Conservation (phyloP, 1,140 invertebrate species). For the Scaptomyza graminum region DNA sequence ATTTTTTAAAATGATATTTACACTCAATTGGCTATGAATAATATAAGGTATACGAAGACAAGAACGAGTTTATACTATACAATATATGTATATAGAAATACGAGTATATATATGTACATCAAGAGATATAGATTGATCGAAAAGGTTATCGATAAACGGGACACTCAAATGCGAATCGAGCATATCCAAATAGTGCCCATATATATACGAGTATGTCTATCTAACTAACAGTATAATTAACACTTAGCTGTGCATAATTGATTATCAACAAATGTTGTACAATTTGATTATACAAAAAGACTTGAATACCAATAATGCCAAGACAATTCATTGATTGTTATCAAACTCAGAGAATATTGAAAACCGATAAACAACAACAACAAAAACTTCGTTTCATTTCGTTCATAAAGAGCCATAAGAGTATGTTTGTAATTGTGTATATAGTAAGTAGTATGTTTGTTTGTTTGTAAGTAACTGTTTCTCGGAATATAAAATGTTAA, state of each 20-base stretch:
- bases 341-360: constrained; percentile 1
- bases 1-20: constrained; percentile 44
- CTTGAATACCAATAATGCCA: constrained; percentile 27
- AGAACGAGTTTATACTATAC: constrained; percentile 24
- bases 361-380: background rate
- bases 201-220: constrained; percentile 7
- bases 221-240: constrained; percentile 24
- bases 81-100: constrained; percentile 21
- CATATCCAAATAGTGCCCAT: background rate
- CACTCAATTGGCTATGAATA: constrained; percentile 46
- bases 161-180: background rate
- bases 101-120: constrained; percentile 15
- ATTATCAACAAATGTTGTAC: constrained; percentile 45
- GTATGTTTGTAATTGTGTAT: background rate
- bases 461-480: too few relatives aligned
- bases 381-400: constrained; percentile 1
- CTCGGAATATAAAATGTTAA: too few relatives aligned
- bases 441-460: background rate
- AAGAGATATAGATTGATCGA: constrained; percentile 31
- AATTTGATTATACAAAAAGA: constrained; percentile 37
- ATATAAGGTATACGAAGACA: constrained; percentile 27
- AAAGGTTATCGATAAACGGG: constrained; percentile 14
- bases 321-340: constrained; percentile 17
- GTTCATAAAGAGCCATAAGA: background rate
- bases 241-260: constrained; percentile 37